Conservation (phyloP, 1,140 invertebrate genomes). For the Drosophila kohkoa region DNA sequence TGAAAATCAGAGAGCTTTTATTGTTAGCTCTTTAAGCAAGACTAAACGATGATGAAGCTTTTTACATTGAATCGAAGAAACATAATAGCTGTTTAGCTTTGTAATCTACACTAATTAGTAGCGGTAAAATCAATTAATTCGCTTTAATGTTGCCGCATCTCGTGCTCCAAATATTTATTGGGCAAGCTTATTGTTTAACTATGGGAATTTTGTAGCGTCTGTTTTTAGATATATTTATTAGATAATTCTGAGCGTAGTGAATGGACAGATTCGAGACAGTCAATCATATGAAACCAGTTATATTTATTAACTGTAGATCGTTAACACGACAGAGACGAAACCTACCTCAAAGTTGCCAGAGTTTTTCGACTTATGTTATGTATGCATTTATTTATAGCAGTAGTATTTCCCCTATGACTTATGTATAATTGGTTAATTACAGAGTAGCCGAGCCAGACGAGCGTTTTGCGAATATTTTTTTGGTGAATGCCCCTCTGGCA, state of each 20-base stretch:
- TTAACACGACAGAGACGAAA: constrained; percentile 3
- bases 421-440: constrained; percentile 71
- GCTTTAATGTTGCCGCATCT: constrained; percentile 36
- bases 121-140: constrained; percentile 29
- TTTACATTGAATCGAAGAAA: neutral
- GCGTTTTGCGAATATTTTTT: constrained; percentile 39
- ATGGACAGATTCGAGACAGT: neutral
- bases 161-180: constrained; percentile 32
- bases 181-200: constrained; percentile 8
- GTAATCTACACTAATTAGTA: constrained; percentile 39
- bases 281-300: constrained; percentile 27
- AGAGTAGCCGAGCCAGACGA: constrained; percentile 32
- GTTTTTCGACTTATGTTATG: constrained; percentile 26
- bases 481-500: neutral
- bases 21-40: neutral
- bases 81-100: constrained; percentile 19
- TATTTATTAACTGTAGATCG: constrained; percentile 11
- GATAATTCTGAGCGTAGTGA: constrained; percentile 42
- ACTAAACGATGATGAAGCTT: constrained; percentile 14
- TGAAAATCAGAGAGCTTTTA: constrained; percentile 19
- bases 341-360: constrained; percentile 21
- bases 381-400: too few species aligned
- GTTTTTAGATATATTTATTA: constrained; percentile 17
- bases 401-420: constrained; percentile 15
- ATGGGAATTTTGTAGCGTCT: neutral